Percentiles rank a stretch among this genome's conserved stretches.
Evolutionary conservation across 1,140 invertebrate species (phyloP).

Genomic region (Sipha flava): DNA sequence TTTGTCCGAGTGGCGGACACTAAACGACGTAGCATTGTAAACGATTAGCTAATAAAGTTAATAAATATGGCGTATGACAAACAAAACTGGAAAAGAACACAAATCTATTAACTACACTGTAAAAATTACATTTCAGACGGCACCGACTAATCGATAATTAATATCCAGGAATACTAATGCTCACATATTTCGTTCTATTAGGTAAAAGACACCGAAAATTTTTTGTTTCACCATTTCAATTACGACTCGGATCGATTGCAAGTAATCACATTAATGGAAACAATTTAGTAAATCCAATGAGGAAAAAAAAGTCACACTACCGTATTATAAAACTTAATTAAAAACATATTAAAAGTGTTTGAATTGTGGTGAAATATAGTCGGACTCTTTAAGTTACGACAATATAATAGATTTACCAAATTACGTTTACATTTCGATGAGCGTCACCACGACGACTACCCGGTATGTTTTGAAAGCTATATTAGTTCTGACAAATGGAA

Average conservation of each 20-base stretch:
- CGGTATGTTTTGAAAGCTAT: neutral
- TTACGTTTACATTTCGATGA: constrained; percentile 11
- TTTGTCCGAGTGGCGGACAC: too few species aligned
- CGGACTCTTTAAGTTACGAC: neutral
- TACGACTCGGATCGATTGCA: neutral
- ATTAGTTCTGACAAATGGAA: neutral
- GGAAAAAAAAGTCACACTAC: neutral
- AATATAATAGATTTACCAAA: neutral
- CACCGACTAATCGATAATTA: too few species aligned
- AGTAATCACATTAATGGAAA: neutral
- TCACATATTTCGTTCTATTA: neutral
- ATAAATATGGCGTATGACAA: too few species aligned
- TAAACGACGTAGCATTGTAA: too few species aligned
- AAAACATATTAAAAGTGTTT: neutral
- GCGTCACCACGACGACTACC: neutral
- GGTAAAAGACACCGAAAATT: neutral
- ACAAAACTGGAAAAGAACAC: too few species aligned
- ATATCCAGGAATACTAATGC: too few species aligned
- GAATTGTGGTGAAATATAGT: neutral
- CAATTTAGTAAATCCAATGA: neutral
- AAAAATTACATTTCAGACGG: too few species aligned
- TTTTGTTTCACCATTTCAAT: neutral
- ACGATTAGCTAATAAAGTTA: too few species aligned
- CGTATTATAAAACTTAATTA: neutral
- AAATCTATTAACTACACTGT: too few species aligned